A percentile compares a stretch with the other conserved stretches of the same genome.
Evolutionary conservation across 2,888 invertebrate genomes (phyloP).

Genomic region (Oegoconia quadripuncta): DNA sequence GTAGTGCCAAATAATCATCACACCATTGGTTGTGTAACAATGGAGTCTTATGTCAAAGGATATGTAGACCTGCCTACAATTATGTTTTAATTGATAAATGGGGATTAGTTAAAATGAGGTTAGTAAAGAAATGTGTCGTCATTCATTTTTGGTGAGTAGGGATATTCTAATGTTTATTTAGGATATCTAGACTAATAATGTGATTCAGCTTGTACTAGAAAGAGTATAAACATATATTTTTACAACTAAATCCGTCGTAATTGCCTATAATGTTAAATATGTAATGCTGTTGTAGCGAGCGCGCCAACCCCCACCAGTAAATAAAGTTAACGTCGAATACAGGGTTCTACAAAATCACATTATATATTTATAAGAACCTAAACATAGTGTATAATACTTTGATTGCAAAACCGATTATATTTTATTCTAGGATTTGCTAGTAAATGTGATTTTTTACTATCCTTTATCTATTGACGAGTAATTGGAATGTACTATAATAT

Average conservation of each 20-base stretch:
- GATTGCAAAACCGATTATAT: not conserved
- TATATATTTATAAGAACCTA: not conserved
- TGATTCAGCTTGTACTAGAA: too few relatives aligned
- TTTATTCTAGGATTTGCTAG: not conserved
- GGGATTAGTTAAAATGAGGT: too few relatives aligned
- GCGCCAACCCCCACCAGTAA: not conserved
- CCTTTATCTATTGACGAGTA: constrained; percentile 6
- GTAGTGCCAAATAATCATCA: constrained; percentile 8
- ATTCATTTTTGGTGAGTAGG: too few relatives aligned
- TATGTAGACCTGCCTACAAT: too few relatives aligned
- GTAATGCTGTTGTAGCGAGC: too few relatives aligned
- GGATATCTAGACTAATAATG: too few relatives aligned
- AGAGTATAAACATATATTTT: too few relatives aligned
- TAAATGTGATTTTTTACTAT: constrained; percentile 13
- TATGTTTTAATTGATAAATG: too few relatives aligned
- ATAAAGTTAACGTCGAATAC: constrained; percentile 3
- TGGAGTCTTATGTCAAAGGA: not conserved
- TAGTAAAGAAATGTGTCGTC: too few relatives aligned
- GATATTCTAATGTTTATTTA: too few relatives aligned
- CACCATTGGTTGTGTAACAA: not conserved
- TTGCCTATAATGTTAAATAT: too few relatives aligned
- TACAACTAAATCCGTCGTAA: too few relatives aligned
- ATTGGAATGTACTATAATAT: constrained; percentile 10
- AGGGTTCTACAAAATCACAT: constrained; percentile 15
- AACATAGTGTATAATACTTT: not conserved